Evolutionary conservation across 2,113 vertebrate genomes (phyloP).

Genomic region (Prinia subflava): DNA sequence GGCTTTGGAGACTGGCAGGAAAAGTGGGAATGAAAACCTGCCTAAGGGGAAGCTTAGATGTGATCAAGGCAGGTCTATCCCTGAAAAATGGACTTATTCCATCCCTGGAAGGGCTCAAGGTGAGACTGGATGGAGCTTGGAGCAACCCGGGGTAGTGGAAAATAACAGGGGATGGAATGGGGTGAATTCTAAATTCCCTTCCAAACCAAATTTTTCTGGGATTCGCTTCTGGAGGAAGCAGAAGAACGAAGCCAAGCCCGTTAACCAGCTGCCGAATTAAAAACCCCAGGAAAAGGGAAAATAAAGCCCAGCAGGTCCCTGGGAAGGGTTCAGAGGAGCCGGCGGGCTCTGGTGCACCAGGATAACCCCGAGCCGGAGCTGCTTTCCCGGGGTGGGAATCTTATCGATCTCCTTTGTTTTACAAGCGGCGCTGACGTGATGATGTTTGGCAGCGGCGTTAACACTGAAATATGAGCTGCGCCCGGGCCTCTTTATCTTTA

Average conservation of each 20-base stretch:
- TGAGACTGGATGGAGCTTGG: neutral
- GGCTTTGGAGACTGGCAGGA: neutral
- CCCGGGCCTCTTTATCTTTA: conserved; percentile 21
- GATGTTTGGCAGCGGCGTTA: conserved; percentile 52
- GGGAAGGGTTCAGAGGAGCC: neutral
- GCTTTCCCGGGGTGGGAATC: neutral
- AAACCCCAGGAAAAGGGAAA: neutral
- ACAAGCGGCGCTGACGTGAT: neutral
- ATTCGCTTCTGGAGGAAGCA: neutral
- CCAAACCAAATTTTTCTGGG: neutral
- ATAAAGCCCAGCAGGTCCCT: rapidly evolving
- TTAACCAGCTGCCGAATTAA: rapidly evolving
- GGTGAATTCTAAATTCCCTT: neutral
- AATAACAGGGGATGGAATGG: rapidly evolving
- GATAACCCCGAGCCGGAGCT: neutral
- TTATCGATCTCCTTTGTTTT: conserved; percentile 4
- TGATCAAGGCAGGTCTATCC: rapidly evolving
- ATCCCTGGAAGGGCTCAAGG: neutral
- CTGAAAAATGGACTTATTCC: neutral
- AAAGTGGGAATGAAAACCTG: neutral
- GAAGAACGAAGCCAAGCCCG: rapidly evolving
- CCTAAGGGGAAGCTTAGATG: neutral
- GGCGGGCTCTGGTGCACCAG: neutral
- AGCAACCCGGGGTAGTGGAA: neutral
- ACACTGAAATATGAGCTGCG: conserved; percentile 30